Conservation (phyloP, 2,113 vertebrate species). For the Butorides virescens region DNA sequence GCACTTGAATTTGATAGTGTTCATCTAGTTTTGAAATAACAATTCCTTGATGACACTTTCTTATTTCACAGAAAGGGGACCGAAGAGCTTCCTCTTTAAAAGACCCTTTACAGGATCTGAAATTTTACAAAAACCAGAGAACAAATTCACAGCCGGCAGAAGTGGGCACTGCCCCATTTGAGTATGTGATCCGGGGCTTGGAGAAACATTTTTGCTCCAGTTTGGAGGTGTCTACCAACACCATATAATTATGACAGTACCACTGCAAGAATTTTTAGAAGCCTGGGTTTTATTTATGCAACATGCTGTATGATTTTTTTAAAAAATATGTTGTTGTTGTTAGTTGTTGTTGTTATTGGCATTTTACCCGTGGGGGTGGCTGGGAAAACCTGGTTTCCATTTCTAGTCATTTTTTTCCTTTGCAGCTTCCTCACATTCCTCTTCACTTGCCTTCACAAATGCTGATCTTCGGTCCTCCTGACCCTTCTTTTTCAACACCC, state of each 20-base stretch:
- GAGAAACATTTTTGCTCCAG: background rate
- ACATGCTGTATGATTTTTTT: background rate
- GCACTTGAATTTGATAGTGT: background rate
- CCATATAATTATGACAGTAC: background rate
- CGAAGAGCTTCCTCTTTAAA: background rate
- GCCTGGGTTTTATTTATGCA: background rate
- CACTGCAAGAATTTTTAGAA: background rate
- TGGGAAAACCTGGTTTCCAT: background rate
- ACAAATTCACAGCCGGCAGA: background rate
- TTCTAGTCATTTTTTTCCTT: background rate
- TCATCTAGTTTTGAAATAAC: background rate
- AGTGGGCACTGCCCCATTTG: background rate
- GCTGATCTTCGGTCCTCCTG: background rate
- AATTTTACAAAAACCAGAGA: background rate
- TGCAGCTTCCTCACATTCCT: background rate
- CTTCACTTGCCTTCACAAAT: background rate
- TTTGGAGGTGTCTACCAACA: background rate
- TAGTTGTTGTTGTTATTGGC: background rate
- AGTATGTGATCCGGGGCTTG: background rate
- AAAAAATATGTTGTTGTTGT: background rate
- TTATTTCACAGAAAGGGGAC: background rate
- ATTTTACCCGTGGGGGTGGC: background rate
- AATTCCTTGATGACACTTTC: background rate
- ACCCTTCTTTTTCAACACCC: background rate
- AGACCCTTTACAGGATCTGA: background rate